Percentiles rank a stretch among this genome's conserved stretches.
phyloP scores from a whole-genome alignment of 1,140 invertebrate genomes.

The Leptopilina clavipes region DNA sequence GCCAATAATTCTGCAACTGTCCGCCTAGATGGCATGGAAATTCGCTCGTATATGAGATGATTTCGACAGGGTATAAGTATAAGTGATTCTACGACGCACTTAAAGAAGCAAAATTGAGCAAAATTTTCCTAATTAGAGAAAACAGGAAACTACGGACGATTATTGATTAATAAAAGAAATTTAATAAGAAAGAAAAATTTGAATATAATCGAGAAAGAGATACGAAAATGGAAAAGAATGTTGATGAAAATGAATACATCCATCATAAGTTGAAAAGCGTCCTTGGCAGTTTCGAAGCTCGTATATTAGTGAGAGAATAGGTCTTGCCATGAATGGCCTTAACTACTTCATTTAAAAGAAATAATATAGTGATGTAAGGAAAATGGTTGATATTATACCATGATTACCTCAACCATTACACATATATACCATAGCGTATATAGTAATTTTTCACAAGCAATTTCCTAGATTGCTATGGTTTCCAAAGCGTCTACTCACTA shows the following conservation, averaged over 20 bases:
- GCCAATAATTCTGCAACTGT: no score
- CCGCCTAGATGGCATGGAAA: no score
- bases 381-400: slow-evolving; percentile 14
- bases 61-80: no score
- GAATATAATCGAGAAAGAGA: no score
- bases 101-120: no score
- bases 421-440: no score
- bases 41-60: no score
- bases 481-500: not conserved
- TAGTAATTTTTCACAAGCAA: slow-evolving; percentile 14
- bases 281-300: slow-evolving; percentile 32
- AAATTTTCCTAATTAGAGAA: no score
- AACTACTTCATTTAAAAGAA: slow-evolving; percentile 23
- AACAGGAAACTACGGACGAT: no score
- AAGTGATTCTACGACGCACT: no score
- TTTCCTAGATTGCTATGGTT: slow-evolving; percentile 31
- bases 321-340: slow-evolving; percentile 24
- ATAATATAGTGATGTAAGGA: slow-evolving; percentile 19
- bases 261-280: slow-evolving; percentile 13
- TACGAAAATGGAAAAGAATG: not conserved
- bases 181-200: no score
- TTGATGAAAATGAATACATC: slow-evolving; percentile 20
- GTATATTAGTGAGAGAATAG: not conserved
- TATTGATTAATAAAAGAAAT: no score
- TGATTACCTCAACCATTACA: slow-evolving; percentile 6